A percentile compares a stretch with the other conserved stretches of the same genome.
phyloP scores from a whole-genome alignment of 2,888 invertebrate species.

The Stenodera caucasica region DNA sequence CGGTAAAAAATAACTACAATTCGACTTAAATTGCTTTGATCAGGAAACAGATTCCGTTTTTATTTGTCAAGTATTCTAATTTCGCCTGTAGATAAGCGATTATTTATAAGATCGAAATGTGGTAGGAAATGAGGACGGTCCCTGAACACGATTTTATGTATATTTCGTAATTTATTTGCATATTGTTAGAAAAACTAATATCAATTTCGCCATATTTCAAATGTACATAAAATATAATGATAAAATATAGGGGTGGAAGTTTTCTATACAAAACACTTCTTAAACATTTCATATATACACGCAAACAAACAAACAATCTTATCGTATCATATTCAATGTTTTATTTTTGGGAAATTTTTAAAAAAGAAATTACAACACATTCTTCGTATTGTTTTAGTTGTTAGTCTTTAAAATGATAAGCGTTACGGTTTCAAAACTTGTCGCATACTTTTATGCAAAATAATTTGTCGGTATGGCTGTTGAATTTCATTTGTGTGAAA shows the following conservation, averaged over 20 bases:
- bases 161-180: background rate
- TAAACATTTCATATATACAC: background rate
- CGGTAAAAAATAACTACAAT: no score
- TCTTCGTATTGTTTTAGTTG: background rate
- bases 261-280: background rate
- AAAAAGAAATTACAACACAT: background rate
- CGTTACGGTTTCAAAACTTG: background rate
- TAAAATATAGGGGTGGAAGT: background rate
- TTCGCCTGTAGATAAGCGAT: no score
- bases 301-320: background rate
- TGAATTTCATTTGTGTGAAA: conserved; percentile 20
- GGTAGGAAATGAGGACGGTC: no score
- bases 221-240: background rate
- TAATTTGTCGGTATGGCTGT: conserved; percentile 12
- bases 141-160: background rate
- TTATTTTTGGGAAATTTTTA: background rate
- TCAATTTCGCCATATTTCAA: background rate
- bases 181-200: background rate
- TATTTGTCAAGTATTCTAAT: no score
- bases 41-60: no score
- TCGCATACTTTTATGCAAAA: conserved; percentile 16
- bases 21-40: no score
- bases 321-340: background rate
- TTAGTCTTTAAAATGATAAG: background rate
- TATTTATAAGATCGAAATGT: no score